A percentile compares a stretch with the other conserved stretches of the same genome.
These are phyloP conservation scores for Napeogenes inachia DNA, from an alignment of 2,888 invertebrate genomes.

Conservation along the genomic window DNA sequence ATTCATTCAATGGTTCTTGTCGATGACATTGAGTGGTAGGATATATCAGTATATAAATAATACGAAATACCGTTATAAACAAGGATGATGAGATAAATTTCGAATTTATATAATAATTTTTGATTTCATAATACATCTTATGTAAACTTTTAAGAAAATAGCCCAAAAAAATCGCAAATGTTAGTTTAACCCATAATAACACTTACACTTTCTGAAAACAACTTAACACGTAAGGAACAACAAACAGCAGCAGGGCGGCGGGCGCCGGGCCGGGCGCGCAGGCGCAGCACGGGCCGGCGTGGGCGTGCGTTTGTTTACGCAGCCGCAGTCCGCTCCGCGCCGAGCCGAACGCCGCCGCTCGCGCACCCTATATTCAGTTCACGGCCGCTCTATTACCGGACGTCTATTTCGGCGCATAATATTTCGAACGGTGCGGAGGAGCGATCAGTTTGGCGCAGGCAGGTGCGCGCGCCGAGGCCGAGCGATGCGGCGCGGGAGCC, in stretches of 20 bases:
- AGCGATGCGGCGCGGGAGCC: conserved; percentile 41
- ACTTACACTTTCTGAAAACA: background rate
- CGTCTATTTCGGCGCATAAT: conserved; percentile 72
- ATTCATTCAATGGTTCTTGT: no score
- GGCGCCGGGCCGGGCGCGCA: conserved; percentile 32
- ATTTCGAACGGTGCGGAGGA: conserved; percentile 63
- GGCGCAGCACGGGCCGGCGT: conserved; percentile 45
- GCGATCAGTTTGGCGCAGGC: conserved; percentile 66
- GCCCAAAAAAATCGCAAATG: no score
- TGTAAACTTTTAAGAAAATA: no score
- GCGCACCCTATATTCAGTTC: conserved; percentile 70
- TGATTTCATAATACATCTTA: no score
- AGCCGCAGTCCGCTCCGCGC: conserved; percentile 43
- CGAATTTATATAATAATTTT: no score
- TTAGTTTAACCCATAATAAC: no score
- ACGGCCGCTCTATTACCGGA: conserved; percentile 73
- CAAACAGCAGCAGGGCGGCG: conserved; percentile 28
- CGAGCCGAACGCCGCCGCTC: conserved; percentile 48
- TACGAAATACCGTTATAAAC: no score
- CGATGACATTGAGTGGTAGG: no score
- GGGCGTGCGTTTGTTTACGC: conserved; percentile 48
- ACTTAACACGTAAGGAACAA: conserved; percentile 1
- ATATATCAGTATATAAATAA: no score
- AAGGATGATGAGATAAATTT: no score
- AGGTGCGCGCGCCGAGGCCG: conserved; percentile 62